Conservation (phyloP, 2,113 vertebrate genomes). For the Pachyramphus minor region DNA sequence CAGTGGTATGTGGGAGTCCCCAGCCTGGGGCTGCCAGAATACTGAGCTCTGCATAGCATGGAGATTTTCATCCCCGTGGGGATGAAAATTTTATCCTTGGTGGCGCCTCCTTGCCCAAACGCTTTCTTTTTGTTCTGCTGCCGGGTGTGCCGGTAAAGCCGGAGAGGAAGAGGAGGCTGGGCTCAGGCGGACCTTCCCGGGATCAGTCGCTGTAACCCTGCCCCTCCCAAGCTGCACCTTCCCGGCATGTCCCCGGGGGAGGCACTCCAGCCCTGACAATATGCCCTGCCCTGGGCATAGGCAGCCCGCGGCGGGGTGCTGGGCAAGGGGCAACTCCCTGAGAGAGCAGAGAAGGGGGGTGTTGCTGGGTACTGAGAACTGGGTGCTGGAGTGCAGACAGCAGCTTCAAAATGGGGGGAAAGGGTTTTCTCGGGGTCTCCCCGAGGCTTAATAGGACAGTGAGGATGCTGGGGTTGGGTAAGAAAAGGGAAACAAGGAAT, state of each 20-base stretch:
- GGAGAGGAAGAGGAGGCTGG: not conserved
- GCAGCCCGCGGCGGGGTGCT: fast-evolving
- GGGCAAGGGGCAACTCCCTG: not conserved
- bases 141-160: not conserved
- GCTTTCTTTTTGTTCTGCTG: not conserved
- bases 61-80: not conserved
- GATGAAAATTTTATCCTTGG: not conserved
- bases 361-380: not conserved
- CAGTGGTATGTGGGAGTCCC: not conserved
- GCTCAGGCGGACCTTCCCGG: not conserved
- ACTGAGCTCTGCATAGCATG: fast-evolving
- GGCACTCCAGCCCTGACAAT: not conserved
- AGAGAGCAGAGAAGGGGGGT: not conserved
- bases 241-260: not conserved
- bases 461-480: not conserved
- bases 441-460: not conserved
- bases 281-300: no score
- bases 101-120: not conserved
- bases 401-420: not conserved
- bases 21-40: not conserved
- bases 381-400: not conserved
- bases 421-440: not conserved
- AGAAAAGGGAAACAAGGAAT: not conserved
- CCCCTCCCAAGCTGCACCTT: not conserved
- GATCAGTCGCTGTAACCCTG: not conserved